Base-by-base conservation (phyloP, 1,140 invertebrate genomes). In the Colletes gigas region DNA sequence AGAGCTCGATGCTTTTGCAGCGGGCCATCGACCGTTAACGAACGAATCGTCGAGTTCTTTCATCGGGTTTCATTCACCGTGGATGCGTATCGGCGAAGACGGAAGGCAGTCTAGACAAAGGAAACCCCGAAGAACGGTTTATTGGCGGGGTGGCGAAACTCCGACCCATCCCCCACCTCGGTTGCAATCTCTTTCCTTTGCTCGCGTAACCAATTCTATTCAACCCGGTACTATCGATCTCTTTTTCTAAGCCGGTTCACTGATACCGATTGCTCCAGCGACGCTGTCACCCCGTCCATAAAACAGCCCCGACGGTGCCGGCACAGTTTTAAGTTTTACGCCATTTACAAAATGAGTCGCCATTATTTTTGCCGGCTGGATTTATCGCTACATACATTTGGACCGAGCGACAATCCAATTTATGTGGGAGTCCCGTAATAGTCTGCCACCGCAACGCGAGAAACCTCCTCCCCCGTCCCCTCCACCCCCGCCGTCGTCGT, bases 331-430 rank as follows among this genome's bases (percentile, higher is more conserved):
- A 91, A 92, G 91, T 92, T 92, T 91, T 90, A 89, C 91, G 88
- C 91, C 91, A 92, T 92, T 92, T 92, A 90, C 90, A 92, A 92
- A 92, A 92, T 92, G 91, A 92, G 91, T 89, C 88, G 86, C 91
- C 90, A 92, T 92, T 92, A 92, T 92, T 92, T 92, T 92, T 86
- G 84, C 80, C 67, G 68, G 68, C 59, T 52, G 85, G 89, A 92
- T 92, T 92, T 92, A 92, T 89, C 87, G 86, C 89, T 89, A 89
- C 90, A 89, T 91, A 91, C 89, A 90, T 91, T 92, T 86, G 88
- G 90, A 89, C 87, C 88, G 86, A 89, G 86, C 88, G 88, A 88
- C 88, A 88, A 84, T 88, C 88, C 89, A 91, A 92, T 92, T 92
- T 92, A 92, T 92, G 90, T 90, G 91, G 85, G 85, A 92, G 89